Base-by-base conservation (phyloP, 2,113 vertebrate genomes). In the Mesitornis unicolor region DNA sequence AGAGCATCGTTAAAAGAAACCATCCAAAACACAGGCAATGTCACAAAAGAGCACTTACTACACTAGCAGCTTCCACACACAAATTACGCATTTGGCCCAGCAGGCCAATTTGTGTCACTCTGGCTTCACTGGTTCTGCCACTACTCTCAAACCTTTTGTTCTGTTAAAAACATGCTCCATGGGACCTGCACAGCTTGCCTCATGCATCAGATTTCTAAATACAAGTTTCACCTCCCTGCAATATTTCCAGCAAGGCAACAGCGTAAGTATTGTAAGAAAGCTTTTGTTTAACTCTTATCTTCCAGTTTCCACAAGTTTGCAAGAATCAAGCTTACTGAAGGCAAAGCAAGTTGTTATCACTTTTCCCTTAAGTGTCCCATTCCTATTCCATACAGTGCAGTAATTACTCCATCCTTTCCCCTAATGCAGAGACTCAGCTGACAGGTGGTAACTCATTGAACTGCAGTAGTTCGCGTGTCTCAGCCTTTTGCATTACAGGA, bases 211-310 rank as follows among this genome's bases (percentile, higher is more conserved):
- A 79, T 47, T 87, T 68, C 61, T 11, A 92, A 60, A 74, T 4
- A 18, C 53, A 83, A 60, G 16, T 14, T 24, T 69, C 71, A 68
- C 8, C 35, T 77, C 43, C 31, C 16, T 6, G 8, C 26, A 38
- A 3, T 13, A 54, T 18, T 35, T 75, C 56, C 31, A 75, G 43
- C 5, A 47, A 76, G 48, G 19, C 43, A 89, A 84, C 10, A 65
- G 16, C 0, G 0, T 28, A 81, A 82, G 29, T 36, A 51, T 5
- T 29, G 9, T 19, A 79, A 85, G 6, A 9, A 6, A 2, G 17
- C 12, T 74, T 70, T 51, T 63, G 13, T 53, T 82, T 70, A 43
- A 64, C 24, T 82, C 15, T n/a, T 22, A 13, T 17, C 40, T 63
- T 77, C 35, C 47, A n/a, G 21, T 67, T 71, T 78, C 59, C 51